Base-by-base conservation (phyloP, 2,888 invertebrate species). In the Belgica antarctica region DNA sequence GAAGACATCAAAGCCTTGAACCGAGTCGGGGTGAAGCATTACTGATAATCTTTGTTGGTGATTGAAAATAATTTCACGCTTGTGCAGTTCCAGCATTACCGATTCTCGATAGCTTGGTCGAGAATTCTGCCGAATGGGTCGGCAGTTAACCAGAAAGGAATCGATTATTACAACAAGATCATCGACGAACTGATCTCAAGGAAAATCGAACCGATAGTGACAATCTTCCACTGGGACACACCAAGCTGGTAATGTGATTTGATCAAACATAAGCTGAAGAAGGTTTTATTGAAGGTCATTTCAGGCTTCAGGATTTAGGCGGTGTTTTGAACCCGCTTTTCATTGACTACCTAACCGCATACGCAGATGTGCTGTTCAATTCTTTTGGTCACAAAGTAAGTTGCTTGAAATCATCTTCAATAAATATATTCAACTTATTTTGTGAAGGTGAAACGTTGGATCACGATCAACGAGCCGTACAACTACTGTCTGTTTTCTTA, bases 101-200 rank as follows among this genome's bases (percentile, higher is more conserved):
- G 85, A 52, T 85, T 86, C 74, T 85, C 85, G 3, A 81, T 86
- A 71, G 82, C 86, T 0, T 89, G 89, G 89, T 76, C 86, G 0
- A 79, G 89, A 24, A 79, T 89, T 19, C 75, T 88, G 61, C 86
- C 88, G 0, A 83, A 81, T 27, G 85, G 85, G 41, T 82, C 81
- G 62, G 72, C 80, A 0, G 77, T 86, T 10, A 89, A 87, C 75
- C 75, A 82, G 73, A 80, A 80, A 1, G 89, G 87, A 1, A 78
- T 86, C 12, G 76, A 81, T 27, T 88, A 88, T 76, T 90, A 89
- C 77, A 85, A 86, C 72, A 80, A 82, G 72, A 78, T 88, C 4
- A 86, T 89, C 69, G 77, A 87, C 74, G 85, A 83, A 75, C 81
- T 89, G 72, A 71, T 86, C 0, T 81, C 80, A 41, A 83, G 83